Conservation (phyloP, 2,113 vertebrate genomes). For the Sorex araneus region DNA sequence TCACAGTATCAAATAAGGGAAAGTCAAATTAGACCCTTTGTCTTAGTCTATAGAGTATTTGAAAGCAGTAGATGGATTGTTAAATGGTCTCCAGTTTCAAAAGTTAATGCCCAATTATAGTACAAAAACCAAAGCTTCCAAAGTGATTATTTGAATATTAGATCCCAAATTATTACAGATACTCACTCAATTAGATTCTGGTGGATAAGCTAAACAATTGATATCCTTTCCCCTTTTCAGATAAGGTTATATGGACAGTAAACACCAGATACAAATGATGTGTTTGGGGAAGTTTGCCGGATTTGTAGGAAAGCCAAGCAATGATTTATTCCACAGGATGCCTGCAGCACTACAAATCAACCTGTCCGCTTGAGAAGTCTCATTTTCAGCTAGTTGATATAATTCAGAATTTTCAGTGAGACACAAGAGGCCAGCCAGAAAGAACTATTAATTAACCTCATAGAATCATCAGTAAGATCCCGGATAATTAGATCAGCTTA, state of each 20-base stretch:
- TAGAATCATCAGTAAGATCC: conserved; percentile 70
- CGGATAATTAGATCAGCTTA: conserved; percentile 68
- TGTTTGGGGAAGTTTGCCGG: conserved; percentile 76
- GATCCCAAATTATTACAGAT: conserved; percentile 21
- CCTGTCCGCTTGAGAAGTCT: conserved; percentile 66
- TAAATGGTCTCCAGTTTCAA: background rate
- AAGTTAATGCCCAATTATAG: conserved; percentile 30
- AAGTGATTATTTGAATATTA: conserved; percentile 51
- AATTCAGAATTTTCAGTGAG: conserved; percentile 70
- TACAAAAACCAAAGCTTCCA: conserved; percentile 49
- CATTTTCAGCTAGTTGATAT: conserved; percentile 67
- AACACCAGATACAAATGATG: conserved; percentile 81
- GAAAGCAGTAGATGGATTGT: conserved; percentile 11
- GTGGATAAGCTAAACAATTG: conserved; percentile 38
- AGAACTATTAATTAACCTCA: conserved; percentile 73
- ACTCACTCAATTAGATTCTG: conserved; percentile 26
- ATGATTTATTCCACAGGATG: conserved; percentile 76
- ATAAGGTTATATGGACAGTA: conserved; percentile 67
- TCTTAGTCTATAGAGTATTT: background rate
- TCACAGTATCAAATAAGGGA: background rate
- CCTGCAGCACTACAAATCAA: conserved; percentile 75
- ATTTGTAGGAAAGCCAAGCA: conserved; percentile 57
- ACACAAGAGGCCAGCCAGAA: conserved; percentile 65
- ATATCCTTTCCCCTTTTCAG: conserved; percentile 53
- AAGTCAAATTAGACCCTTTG: conserved; percentile 38